Evolutionary conservation across 2,888 invertebrate genomes (phyloP).

Genomic region (Anoplius nigerrimus): DNA sequence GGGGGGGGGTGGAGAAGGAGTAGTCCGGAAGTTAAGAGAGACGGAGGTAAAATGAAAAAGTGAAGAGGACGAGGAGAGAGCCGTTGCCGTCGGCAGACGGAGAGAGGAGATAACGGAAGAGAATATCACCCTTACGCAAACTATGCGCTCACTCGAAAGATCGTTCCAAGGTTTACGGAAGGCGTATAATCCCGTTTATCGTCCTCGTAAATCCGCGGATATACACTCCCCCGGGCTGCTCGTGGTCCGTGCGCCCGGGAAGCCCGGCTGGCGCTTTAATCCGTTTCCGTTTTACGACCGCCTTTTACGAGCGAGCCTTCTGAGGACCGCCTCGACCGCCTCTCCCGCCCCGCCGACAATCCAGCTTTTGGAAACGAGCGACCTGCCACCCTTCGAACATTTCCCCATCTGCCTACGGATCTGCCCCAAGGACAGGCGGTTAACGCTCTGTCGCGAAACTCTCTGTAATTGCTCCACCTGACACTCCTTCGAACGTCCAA

Average conservation of each 20-base stretch:
- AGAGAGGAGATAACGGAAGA: constrained; percentile 10
- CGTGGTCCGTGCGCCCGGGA: constrained; percentile 37
- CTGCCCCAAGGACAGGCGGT: too few species aligned
- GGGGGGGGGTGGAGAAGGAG: neutral
- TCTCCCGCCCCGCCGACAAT: neutral
- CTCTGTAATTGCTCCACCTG: too few species aligned
- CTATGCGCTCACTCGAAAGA: constrained; percentile 67
- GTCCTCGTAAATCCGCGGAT: constrained; percentile 72
- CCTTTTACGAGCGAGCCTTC: constrained; percentile 64
- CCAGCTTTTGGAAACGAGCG: neutral
- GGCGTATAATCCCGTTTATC: constrained; percentile 71
- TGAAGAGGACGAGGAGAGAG: constrained; percentile 13
- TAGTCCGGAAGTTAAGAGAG: constrained; percentile 6
- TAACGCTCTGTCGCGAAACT: too few species aligned
- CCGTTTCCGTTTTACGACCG: constrained; percentile 70
- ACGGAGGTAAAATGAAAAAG: constrained; percentile 7
- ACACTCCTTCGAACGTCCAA: too few species aligned
- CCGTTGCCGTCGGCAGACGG: constrained; percentile 4
- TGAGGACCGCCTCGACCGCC: constrained; percentile 32
- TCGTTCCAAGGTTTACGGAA: constrained; percentile 70
- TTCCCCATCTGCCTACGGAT: too few species aligned
- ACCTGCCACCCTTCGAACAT: too few species aligned
- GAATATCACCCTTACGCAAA: constrained; percentile 51
- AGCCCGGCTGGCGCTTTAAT: constrained; percentile 64
- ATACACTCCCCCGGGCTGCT: constrained; percentile 60